Base-by-base conservation (phyloP, 2,113 vertebrate genomes). In the Scopus umbretta region DNA sequence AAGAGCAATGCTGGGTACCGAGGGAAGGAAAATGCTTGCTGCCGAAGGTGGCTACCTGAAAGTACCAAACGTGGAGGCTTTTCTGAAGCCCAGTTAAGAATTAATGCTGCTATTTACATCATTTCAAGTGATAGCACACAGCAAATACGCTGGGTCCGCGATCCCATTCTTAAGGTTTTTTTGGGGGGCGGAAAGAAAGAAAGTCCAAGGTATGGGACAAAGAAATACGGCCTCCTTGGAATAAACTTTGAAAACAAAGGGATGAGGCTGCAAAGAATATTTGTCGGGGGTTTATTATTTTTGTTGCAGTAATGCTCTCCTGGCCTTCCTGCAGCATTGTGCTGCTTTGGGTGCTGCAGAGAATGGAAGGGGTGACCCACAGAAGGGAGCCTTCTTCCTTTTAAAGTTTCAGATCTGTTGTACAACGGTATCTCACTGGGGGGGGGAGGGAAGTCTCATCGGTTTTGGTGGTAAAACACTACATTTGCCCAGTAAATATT, bases 1-100 rank as follows among this genome's bases (percentile, higher is more conserved):
- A 98, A 99, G 99, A 96, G 99, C 99, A 56, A 98, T 98, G 98
- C 98, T 99, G 96, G 99, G 99, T 75, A 98, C 99, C 38, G 98
- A 98, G 98, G 98, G 99, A 99, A 98, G 98, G 97, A 90, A 22
- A 5, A 4, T 7, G 38, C 55, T 83, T 17, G 11, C 56, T 52
- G 55, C 78, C 5, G 4, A 73, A 36, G 45, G 71, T 47, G 82
- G 49, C 61, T 80, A 20, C 74, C 63, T 76, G 49, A 4, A n/a
- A 50, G 40, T 27, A 36, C 61, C 38, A n/a, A 18, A 20, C 1
- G 0, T 6, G 26, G 78, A 43, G 88, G 74, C 36, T 88, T 47
- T 36, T n/a, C 67, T 79, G 73, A 36, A 82, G 89, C 55, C 80
- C 40, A 13, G 50, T 59, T 53, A 61, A 40, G 53, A 90, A 58